phyloP scores from a whole-genome alignment of 2,888 invertebrate genomes.

The Therioaphis trifolii region DNA sequence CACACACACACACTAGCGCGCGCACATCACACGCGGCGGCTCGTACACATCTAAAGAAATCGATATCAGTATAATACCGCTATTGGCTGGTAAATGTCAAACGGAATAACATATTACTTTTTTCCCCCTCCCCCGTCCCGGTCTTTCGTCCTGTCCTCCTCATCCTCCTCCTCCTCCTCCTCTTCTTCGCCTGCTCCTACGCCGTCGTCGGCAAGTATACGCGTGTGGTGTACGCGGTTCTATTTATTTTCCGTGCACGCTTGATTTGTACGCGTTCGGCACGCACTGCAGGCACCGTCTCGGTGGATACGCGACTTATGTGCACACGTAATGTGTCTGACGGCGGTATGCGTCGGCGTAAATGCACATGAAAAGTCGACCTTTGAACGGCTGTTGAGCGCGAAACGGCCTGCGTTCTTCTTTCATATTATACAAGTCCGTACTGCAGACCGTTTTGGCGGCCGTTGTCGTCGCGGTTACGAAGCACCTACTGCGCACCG shows the following conservation, averaged over 20 bases:
- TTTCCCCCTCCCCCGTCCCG: no score
- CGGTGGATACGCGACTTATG: neutral
- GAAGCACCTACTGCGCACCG: no score
- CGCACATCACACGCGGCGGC: no score
- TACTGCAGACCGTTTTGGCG: no score
- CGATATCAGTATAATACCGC: conserved; percentile 13
- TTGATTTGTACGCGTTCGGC: neutral
- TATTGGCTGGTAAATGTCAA: conserved; percentile 41
- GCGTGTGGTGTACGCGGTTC: neutral
- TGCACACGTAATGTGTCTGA: no score
- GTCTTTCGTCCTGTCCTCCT: no score
- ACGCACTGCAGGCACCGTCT: neutral
- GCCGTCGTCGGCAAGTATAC: neutral
- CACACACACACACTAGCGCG: no score
- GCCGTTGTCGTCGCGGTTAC: no score
- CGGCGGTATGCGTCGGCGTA: no score
- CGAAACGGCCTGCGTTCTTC: neutral
- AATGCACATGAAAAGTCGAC: neutral
- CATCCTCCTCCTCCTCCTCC: no score
- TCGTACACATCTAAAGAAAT: conserved; percentile 22
- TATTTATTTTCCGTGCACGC: conserved; percentile 29
- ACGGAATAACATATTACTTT: conserved; percentile 38
- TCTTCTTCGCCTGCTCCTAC: neutral
- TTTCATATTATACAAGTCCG: no score
- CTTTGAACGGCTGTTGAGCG: neutral